Evolutionary conservation across 1,140 invertebrate species (phyloP), one percentile per base, ranked within the genome.

Genomic region (Plodia interpunctella): DNA sequence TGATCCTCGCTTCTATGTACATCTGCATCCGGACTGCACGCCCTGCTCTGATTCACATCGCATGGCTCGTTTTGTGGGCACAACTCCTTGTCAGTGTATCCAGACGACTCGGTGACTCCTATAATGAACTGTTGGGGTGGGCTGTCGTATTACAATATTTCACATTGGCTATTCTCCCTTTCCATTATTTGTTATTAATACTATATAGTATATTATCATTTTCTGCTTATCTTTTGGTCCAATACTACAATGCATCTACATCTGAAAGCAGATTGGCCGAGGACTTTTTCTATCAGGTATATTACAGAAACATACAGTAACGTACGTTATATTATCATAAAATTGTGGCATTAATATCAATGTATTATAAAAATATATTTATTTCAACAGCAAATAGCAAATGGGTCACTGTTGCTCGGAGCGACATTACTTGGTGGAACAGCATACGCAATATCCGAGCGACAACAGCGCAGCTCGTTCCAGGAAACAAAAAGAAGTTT

Each of bases 401-500:
- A 96, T 83, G 86, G 92, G 10, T 86, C 95, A 18, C 83, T 97
- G 25, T 90, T 97, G 60, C 63, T 94, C 44, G 94, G 94, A 25
- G 93, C 95, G 20, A 92, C 93, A 5, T 64, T 94, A 8, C 90
- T 98, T 35, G 97, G 97, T 0, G 90, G 94, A 5, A 92, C 95
- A 13, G 94, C 94, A 19, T 97, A 95, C 83, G 93, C 94, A 32
- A 92, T 98, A 74, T 93, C 94, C 57, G 97, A 98, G 79, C 93
- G 94, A 57, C 95, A 97, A 82, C 97, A 98, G 72, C 91, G 97
- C 32, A 91, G 93, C 50, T 96, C 97, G 18, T 98, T 98, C 79
- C 90, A 97, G 32, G 96, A 98, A 87, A 97, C 97, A 0, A 95
- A 97, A 72, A 94, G 97, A 84, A 97, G 96, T 71, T 91, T 98